Evolutionary conservation across 1,140 invertebrate genomes (phyloP).

Genomic region (Samia ricini): DNA sequence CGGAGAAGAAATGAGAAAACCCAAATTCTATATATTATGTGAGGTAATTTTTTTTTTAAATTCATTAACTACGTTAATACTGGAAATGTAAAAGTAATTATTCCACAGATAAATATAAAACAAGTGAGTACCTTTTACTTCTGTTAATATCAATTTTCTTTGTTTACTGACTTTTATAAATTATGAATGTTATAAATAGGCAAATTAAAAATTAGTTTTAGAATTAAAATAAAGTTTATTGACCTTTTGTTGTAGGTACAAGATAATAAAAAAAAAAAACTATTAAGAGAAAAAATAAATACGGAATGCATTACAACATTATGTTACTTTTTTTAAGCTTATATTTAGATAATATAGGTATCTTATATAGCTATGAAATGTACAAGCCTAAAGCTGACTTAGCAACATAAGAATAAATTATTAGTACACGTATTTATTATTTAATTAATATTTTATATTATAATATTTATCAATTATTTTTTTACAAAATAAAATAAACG

Average conservation of each 20-base stretch:
- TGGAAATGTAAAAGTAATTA: neutral
- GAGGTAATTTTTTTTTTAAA: neutral
- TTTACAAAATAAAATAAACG: neutral
- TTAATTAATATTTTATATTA: too few species aligned
- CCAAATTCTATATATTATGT: neutral
- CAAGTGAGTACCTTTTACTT: neutral
- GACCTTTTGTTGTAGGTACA: neutral
- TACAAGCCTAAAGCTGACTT: conserved; percentile 40
- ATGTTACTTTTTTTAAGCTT: conserved; percentile 31
- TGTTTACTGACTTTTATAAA: neutral
- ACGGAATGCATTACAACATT: conserved; percentile 46
- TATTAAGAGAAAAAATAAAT: conserved; percentile 53
- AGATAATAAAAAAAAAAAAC: conserved; percentile 2
- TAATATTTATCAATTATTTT: too few species aligned
- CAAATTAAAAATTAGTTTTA: neutral
- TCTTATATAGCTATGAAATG: too few species aligned
- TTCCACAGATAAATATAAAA: neutral
- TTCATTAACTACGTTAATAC: neutral
- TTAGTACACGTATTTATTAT: neutral
- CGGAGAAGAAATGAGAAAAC: neutral
- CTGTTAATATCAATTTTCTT: neutral
- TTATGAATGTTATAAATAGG: neutral
- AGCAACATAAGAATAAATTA: conserved; percentile 3
- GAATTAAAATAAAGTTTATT: neutral
- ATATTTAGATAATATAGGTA: too few species aligned